phyloP scores from a whole-genome alignment of 2,113 vertebrate species.

The Petroica traversi region DNA sequence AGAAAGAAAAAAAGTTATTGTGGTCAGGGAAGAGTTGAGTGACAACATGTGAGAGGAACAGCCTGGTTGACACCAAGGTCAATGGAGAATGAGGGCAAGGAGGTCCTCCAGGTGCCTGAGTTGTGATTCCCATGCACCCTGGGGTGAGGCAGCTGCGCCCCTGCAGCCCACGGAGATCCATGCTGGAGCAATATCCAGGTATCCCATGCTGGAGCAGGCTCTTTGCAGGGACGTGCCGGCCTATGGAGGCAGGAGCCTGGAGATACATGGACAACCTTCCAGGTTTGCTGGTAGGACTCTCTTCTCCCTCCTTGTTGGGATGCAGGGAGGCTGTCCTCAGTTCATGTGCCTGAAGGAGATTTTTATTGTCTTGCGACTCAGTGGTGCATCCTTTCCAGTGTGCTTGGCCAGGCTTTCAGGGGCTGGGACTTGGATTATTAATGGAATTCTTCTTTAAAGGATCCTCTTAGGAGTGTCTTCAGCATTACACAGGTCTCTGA shows the following conservation, averaged over 20 bases:
- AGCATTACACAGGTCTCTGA: neutral
- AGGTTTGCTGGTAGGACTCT: neutral
- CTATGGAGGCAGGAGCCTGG: neutral
- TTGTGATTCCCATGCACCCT: neutral
- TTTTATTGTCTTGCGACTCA: neutral
- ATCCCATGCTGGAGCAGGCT: neutral
- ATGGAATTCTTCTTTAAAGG: neutral
- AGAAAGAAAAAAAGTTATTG: neutral
- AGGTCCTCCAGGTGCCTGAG: neutral
- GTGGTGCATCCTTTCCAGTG: neutral
- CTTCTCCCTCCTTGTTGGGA: neutral
- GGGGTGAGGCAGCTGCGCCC: neutral
- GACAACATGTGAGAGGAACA: neutral
- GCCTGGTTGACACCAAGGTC: neutral
- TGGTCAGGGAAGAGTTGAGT: neutral
- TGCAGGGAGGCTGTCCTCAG: neutral
- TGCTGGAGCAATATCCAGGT: neutral
- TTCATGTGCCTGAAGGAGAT: neutral
- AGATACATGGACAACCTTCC: neutral
- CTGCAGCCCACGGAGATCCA: neutral
- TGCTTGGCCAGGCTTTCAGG: neutral
- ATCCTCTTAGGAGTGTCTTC: neutral
- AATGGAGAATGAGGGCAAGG: neutral
- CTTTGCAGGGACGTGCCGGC: neutral
- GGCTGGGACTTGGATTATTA: neutral